These are phyloP conservation scores for Anas platyrhynchos DNA, from an alignment of 2,113 vertebrate genomes.

Conservation along the genomic window DNA sequence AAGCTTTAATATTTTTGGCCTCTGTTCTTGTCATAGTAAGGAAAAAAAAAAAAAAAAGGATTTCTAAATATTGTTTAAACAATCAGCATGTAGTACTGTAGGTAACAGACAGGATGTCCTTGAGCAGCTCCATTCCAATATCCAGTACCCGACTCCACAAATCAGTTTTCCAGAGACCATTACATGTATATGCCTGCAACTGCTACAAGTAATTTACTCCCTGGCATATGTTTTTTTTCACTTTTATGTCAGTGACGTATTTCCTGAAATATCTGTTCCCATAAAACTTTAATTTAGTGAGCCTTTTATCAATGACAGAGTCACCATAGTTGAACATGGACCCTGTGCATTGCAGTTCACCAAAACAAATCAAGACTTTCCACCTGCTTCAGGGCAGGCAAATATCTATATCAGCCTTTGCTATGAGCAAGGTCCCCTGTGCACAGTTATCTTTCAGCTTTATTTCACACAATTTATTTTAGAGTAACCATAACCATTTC, in stretches of 20 bases:
- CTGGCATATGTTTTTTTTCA: background rate
- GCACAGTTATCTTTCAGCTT: background rate
- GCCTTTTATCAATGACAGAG: background rate
- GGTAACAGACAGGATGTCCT: background rate
- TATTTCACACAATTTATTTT: background rate
- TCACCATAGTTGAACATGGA: background rate
- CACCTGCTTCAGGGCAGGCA: background rate
- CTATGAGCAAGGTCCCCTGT: background rate
- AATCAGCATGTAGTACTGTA: background rate
- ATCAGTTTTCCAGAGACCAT: background rate
- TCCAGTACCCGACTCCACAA: background rate
- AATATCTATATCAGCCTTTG: background rate
- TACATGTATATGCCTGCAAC: background rate
- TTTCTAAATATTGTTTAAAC: background rate
- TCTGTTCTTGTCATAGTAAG: background rate
- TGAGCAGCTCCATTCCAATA: accelerated
- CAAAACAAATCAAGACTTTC: background rate
- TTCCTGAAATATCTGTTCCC: background rate
- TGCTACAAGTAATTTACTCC: background rate
- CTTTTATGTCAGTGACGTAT: background rate
- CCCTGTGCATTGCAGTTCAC: background rate
- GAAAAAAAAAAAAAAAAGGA: background rate
- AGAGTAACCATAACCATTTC: background rate
- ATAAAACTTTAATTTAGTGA: background rate
- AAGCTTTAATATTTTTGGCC: background rate